A percentile compares a stretch with the other conserved stretches of the same genome.
Evolutionary conservation across 2,797 vertebrate genomes (phyloP).

Genomic region (Peromyscus melanophrys): DNA sequence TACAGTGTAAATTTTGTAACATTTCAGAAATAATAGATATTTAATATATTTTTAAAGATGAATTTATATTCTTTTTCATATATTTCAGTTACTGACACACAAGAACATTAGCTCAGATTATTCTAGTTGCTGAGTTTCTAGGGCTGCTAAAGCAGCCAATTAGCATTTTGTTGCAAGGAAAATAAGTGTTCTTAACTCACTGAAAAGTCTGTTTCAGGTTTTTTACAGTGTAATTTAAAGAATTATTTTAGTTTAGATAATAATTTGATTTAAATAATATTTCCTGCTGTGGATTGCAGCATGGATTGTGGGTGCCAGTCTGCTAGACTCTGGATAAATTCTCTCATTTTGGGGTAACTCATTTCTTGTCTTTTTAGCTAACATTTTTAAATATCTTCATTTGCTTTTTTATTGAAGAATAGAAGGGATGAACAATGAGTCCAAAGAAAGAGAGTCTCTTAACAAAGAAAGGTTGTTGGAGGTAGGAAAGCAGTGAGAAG

Average conservation of each 20-base stretch:
- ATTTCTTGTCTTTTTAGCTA: slow-evolving; percentile 80
- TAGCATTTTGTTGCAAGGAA: slow-evolving; percentile 76
- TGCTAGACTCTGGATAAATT: slow-evolving; percentile 80
- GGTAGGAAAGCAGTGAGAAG: slow-evolving; percentile 37
- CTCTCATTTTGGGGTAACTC: slow-evolving; percentile 74
- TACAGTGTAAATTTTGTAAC: slow-evolving; percentile 54
- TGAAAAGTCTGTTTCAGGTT: slow-evolving; percentile 81
- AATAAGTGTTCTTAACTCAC: slow-evolving; percentile 63
- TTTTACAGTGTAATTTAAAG: slow-evolving; percentile 59
- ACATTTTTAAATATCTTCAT: slow-evolving; percentile 82
- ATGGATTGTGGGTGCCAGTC: slow-evolving; percentile 74
- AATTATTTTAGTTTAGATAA: slow-evolving; percentile 84
- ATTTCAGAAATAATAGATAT: slow-evolving; percentile 47
- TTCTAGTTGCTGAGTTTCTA: slow-evolving; percentile 77
- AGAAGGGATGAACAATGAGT: neutral
- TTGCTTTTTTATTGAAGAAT: slow-evolving; percentile 77
- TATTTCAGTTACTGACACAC: slow-evolving; percentile 74
- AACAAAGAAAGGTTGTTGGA: slow-evolving; percentile 56
- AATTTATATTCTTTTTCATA: slow-evolving; percentile 53
- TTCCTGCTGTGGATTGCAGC: slow-evolving; percentile 62
- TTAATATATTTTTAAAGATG: slow-evolving; percentile 65
- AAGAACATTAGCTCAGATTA: slow-evolving; percentile 44
- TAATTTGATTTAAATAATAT: slow-evolving; percentile 85
- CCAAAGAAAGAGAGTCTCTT: slow-evolving; percentile 29
- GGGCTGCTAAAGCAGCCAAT: slow-evolving; percentile 74